Evolutionary conservation across 35 echinoderm and acorn worm genomes (phyloP).

Genomic region (Heliocidaris erythrogramma): DNA sequence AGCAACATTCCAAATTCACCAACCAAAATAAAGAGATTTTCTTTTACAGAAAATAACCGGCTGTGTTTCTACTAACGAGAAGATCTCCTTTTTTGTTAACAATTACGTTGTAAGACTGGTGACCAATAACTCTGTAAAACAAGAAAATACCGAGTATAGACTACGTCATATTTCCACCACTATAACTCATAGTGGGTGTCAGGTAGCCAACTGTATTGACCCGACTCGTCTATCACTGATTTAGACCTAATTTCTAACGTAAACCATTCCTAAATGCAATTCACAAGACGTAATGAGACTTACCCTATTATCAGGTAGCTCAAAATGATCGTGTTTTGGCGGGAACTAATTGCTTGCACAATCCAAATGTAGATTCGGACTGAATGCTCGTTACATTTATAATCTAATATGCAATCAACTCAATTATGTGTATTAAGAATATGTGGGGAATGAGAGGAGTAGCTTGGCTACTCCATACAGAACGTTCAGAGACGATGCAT

Average conservation of each 20-base stretch:
- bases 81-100: no score
- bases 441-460: not conserved
- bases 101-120: no score
- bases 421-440: not conserved
- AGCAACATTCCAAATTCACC: no score
- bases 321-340: conserved; percentile 9
- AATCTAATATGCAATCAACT: not conserved
- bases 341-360: not conserved
- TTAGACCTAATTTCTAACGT: conserved; percentile 23
- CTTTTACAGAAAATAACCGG: no score
- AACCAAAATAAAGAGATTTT: no score
- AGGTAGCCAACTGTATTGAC: not conserved
- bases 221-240: not conserved
- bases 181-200: no score
- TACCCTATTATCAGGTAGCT: not conserved
- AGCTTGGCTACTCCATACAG: no score
- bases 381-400: not conserved
- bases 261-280: not conserved
- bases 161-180: no score
- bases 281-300: not conserved
- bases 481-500: no score
- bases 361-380: not conserved
- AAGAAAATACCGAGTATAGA: no score
- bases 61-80: no score
- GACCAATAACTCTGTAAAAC: no score